A percentile compares a stretch with the other conserved stretches of the same genome.
These are phyloP conservation scores for Tridacna gigas DNA, from an alignment of 2,888 invertebrate genomes.

Conservation along the genomic window DNA sequence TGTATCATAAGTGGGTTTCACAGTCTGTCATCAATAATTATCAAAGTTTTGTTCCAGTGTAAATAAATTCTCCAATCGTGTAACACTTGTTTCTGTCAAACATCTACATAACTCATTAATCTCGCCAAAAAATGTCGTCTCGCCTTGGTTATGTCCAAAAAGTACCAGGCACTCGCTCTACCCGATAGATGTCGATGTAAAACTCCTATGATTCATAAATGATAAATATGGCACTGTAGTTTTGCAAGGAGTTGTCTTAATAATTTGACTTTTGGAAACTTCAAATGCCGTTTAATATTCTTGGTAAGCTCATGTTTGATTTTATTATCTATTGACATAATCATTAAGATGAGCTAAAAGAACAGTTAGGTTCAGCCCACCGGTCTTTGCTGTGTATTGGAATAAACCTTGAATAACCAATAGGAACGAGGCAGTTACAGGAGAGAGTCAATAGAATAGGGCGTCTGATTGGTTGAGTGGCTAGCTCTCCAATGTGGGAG, in stretches of 20 bases:
- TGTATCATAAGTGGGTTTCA: slow-evolving; percentile 7
- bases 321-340: slow-evolving; percentile 25
- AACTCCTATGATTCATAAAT: too few species aligned
- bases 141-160: slow-evolving; percentile 22
- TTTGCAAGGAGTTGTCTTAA: neutral
- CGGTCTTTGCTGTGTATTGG: slow-evolving; percentile 3
- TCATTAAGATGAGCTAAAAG: neutral
- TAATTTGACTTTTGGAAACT: neutral
- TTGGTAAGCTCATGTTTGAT: slow-evolving; percentile 13
- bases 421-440: neutral
- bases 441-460: slow-evolving; percentile 1
- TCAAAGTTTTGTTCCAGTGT: slow-evolving; percentile 49
- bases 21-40: neutral
- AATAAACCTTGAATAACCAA: neutral
- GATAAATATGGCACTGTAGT: too few species aligned
- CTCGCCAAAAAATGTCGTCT: slow-evolving; percentile 34
- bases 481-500: neutral
- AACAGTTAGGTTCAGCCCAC: slow-evolving; percentile 7
- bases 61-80: slow-evolving; percentile 61
- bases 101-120: slow-evolving; percentile 61
- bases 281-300: neutral
- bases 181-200: neutral
- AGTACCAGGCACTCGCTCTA: slow-evolving; percentile 24
- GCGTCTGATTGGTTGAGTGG: neutral
- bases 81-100: slow-evolving; percentile 65